A percentile compares a stretch with the other conserved stretches of the same genome.
Evolutionary conservation across 2,888 invertebrate species (phyloP).

Genomic region (Macrophya alboannulata): DNA sequence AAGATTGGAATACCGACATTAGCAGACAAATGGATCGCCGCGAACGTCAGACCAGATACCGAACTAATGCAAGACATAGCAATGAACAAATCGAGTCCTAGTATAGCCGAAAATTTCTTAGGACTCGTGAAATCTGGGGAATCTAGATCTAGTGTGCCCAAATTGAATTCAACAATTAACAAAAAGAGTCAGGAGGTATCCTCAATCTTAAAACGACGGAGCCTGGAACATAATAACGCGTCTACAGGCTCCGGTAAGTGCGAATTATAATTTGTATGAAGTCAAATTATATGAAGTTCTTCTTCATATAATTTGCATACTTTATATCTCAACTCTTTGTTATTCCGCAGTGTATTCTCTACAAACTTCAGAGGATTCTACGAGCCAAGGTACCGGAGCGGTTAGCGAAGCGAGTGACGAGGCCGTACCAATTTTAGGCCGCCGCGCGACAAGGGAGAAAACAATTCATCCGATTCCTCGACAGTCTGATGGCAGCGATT

Average conservation of each 20-base stretch:
- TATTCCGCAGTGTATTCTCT: conserved; percentile 72
- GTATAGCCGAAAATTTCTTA: conserved; percentile 79
- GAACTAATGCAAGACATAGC: conserved; percentile 75
- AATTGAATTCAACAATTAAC: conserved; percentile 63
- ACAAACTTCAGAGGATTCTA: conserved; percentile 85
- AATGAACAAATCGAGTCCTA: conserved; percentile 68
- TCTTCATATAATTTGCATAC: neutral
- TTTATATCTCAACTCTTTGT: neutral
- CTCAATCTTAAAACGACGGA: conserved; percentile 83
- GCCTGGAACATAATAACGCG: conserved; percentile 81
- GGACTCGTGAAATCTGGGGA: conserved; percentile 75
- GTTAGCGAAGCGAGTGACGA: conserved; percentile 87
- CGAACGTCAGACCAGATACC: conserved; percentile 86
- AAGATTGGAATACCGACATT: conserved; percentile 89
- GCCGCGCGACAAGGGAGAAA: conserved; percentile 84
- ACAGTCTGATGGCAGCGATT: conserved; percentile 88
- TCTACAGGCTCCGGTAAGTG: conserved; percentile 72
- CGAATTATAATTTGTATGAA: neutral
- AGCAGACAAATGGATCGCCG: conserved; percentile 86
- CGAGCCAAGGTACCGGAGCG: conserved; percentile 84
- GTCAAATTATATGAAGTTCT: no score
- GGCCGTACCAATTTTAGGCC: conserved; percentile 83
- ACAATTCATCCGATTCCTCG: conserved; percentile 78
- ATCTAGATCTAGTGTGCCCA: conserved; percentile 76
- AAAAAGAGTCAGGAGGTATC: conserved; percentile 81